Base-by-base conservation (phyloP, 2,888 invertebrate species). In the Synergus laeviventris region DNA sequence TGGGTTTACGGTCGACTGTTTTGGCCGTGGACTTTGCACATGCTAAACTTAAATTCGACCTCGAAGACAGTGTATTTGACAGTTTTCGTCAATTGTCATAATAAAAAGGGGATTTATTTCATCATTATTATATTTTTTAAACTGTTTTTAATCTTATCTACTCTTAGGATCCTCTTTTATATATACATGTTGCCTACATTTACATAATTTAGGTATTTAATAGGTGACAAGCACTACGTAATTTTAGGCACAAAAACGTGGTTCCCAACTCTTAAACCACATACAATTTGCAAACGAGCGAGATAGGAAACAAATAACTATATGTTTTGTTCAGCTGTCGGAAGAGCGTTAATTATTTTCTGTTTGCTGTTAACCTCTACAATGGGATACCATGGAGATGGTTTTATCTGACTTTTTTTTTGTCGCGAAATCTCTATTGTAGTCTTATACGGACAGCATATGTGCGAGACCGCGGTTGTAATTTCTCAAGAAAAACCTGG, bases 401-500 rank as follows among this genome's bases (percentile, higher is more conserved):
- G 21, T 56, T 56, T 42, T 21, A 24, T 14, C 12, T 12, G 21
- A 12, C 12, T 8, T 56, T 56, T 56, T 56, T 56, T 21, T 56
- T 56, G 56, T 24, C 56, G 21, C 21, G 21, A 18, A 56, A 21
- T 56, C 56, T 56, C 56, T 56, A 56, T 24, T 56, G 56, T 56
- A 56, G 21, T 21, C 21, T 21, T 56, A 24, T 18, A 24, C 21
- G 21, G 12, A 24, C 21, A 56, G 18, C 21, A 56, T 56, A 5
- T 56, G 24, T 12, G 56, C 21, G 56, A 56, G n/a, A n/a, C n/a
- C n/a, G n/a, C 12, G 12, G 12, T 56, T 75, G 79, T 75, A 74
- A 80, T 79, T 80, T 79, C 79, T 78, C 79, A 80, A 80, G 81
- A 81, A 81, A 81, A 80, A 80, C 73, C 80, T 79, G 80, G 79